phyloP scores from a whole-genome alignment of 1,140 invertebrate species.

The Drosophila pruinosa region DNA sequence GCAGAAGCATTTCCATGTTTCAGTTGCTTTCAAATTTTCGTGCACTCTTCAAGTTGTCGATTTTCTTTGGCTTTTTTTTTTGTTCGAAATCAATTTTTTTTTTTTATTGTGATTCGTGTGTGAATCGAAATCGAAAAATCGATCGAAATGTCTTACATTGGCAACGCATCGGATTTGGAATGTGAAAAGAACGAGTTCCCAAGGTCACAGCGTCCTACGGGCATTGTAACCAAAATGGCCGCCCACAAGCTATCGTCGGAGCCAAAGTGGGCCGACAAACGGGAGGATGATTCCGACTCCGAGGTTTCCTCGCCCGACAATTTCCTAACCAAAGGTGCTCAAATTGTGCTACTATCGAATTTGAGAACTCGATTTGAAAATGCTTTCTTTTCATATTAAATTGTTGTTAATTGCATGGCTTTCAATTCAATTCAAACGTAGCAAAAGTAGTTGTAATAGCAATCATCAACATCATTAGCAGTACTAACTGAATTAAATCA shows the following conservation, averaged over 20 bases:
- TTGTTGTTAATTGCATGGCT: background rate
- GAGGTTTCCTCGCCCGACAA: slow-evolving; percentile 87
- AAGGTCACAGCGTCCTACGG: slow-evolving; percentile 58
- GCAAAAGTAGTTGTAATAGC: background rate
- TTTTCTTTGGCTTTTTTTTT: slow-evolving; percentile 20
- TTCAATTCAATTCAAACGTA: background rate
- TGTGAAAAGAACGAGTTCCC: slow-evolving; percentile 80
- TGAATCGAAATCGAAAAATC: background rate
- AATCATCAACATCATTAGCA: background rate
- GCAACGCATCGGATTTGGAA: slow-evolving; percentile 79
- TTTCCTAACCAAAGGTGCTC: slow-evolving; percentile 86
- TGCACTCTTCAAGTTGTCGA: slow-evolving; percentile 28
- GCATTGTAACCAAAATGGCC: slow-evolving; percentile 75
- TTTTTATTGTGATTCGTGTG: background rate
- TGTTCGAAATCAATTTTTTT: background rate
- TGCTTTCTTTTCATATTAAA: background rate
- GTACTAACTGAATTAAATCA: slow-evolving; percentile 13
- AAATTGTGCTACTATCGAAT: no score
- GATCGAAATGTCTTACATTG: slow-evolving; percentile 74
- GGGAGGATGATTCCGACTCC: slow-evolving; percentile 86
- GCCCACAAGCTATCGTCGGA: slow-evolving; percentile 76
- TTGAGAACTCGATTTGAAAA: background rate
- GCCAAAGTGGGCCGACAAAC: slow-evolving; percentile 77
- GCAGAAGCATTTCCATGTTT: slow-evolving; percentile 53
- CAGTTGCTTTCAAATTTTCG: slow-evolving; percentile 73